Conservation (phyloP, 2,113 vertebrate genomes). For the Pseudolaguvia tuberculata region DNA sequence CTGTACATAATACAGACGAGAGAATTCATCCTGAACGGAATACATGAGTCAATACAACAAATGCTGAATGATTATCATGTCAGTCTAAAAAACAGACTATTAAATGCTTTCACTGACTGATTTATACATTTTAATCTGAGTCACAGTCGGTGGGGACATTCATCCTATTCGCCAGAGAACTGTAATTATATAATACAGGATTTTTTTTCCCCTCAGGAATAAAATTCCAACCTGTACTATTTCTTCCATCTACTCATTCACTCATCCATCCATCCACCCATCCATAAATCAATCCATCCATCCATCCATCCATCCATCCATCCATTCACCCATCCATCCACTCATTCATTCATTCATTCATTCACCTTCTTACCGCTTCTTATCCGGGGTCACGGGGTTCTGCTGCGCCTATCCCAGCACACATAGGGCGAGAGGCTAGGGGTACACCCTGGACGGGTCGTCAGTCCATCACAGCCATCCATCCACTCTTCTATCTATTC, state of each 20-base stretch:
- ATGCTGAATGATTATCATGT: conserved; percentile 5
- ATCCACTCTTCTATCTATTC: no score
- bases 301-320: no score
- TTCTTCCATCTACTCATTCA: background rate
- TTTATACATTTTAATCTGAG: conserved; percentile 5
- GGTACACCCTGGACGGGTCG: no score
- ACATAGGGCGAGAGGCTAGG: no score
- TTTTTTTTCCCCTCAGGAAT: background rate
- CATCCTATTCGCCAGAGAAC: background rate
- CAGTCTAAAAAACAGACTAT: conserved; percentile 16
- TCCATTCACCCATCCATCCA: no score
- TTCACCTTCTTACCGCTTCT: no score
- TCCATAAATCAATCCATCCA: no score
- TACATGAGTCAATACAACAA: conserved; percentile 1
- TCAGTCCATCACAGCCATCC: no score
- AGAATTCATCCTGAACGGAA: conserved; percentile 26
- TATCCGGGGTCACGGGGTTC: no score
- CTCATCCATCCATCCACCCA: no score
- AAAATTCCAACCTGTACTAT: background rate
- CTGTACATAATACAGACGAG: conserved; percentile 12
- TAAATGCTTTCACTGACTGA: background rate
- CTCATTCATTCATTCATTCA: no score
- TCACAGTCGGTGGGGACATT: background rate
- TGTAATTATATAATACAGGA: background rate
- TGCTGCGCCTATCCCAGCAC: no score